These are phyloP conservation scores for Micrasema minimum DNA, from an alignment of 1,140 invertebrate genomes.

Conservation along the genomic window DNA sequence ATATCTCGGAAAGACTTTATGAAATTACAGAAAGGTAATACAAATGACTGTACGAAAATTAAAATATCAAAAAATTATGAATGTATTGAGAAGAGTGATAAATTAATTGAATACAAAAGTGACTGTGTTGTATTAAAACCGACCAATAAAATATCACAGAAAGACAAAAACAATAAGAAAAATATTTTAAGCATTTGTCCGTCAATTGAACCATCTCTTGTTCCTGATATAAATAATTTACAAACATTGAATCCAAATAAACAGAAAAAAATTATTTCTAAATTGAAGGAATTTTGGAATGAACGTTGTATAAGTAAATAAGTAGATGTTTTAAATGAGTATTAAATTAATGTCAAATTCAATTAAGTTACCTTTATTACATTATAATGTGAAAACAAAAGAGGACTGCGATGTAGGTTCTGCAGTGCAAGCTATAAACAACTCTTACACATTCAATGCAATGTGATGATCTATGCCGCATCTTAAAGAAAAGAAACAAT, in stretches of 20 bases:
- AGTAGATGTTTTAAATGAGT: too few relatives aligned
- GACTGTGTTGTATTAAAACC: not conserved
- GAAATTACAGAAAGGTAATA: conserved; percentile 12
- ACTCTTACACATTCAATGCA: too few relatives aligned
- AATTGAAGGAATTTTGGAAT: conserved; percentile 38
- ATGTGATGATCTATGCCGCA: too few relatives aligned
- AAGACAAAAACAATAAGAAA: not conserved
- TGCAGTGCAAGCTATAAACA: too few relatives aligned
- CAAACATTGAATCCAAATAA: conserved; percentile 6
- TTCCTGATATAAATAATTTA: not conserved
- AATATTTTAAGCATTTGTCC: too few relatives aligned
- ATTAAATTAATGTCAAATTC: too few relatives aligned
- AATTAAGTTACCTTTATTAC: too few relatives aligned
- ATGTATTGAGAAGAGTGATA: not conserved
- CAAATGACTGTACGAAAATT: not conserved
- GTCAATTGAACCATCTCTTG: too few relatives aligned
- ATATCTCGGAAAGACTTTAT: conserved; percentile 37
- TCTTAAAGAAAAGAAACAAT: too few relatives aligned
- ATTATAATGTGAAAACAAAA: too few relatives aligned
- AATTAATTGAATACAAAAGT: not conserved
- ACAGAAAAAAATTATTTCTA: conserved; percentile 21
- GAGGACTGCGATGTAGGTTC: too few relatives aligned
- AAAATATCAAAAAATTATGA: not conserved
- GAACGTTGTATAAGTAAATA: conserved; percentile 26
- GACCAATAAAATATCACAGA: not conserved